phyloP scores from a whole-genome alignment of 2,888 invertebrate genomes.

The Adelognathus sp. region DNA sequence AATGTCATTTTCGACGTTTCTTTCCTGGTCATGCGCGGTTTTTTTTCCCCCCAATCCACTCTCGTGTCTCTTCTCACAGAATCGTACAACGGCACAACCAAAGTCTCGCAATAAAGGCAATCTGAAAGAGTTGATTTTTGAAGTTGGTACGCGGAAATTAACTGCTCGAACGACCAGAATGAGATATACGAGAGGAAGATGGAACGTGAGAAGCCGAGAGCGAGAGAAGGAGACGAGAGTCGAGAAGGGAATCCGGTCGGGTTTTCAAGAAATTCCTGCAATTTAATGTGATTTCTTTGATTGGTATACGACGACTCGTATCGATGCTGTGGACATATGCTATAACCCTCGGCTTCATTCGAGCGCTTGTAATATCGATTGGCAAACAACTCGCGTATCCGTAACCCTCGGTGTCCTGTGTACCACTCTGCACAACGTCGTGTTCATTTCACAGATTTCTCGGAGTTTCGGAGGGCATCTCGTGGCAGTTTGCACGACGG shows the following conservation, averaged over 20 bases:
- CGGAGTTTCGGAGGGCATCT: conserved; percentile 10
- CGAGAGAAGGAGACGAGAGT: conserved; percentile 59
- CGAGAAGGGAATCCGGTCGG: conserved; percentile 69
- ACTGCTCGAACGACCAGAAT: conserved; percentile 36
- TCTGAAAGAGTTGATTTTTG: conserved; percentile 26
- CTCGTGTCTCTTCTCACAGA: not conserved
- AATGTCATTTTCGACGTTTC: conserved; percentile 48
- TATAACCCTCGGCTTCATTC: conserved; percentile 66
- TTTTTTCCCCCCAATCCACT: not conserved
- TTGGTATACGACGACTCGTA: conserved; percentile 77
- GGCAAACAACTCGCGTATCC: conserved; percentile 74
- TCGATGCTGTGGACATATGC: conserved; percentile 71
- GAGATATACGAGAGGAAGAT: conserved; percentile 41
- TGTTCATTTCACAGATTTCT: conserved; percentile 14
- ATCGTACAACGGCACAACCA: not conserved
- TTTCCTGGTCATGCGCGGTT: conserved; percentile 62
- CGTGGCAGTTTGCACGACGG: conserved; percentile 3
- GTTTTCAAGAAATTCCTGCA: conserved; percentile 78
- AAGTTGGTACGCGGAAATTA: conserved; percentile 50
- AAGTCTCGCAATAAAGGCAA: not conserved
- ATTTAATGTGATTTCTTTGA: conserved; percentile 79
- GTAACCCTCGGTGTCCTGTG: not conserved
- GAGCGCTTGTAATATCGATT: conserved; percentile 70
- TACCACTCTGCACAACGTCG: not conserved
- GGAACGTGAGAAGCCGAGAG: conserved; percentile 4